phyloP scores from a whole-genome alignment of 1,140 invertebrate species.

The Diuraphis noxia region DNA sequence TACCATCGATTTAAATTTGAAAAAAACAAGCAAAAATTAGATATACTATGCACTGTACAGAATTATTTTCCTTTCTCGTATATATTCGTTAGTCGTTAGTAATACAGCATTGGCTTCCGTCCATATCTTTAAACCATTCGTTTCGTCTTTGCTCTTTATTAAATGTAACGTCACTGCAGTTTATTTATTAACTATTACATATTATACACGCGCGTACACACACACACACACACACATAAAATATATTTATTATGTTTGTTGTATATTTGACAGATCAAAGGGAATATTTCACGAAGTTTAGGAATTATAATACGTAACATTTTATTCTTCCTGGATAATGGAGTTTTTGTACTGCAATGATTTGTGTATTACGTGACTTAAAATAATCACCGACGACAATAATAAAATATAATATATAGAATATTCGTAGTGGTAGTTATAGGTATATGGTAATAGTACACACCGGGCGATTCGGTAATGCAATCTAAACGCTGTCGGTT shows the following conservation, averaged over 20 bases:
- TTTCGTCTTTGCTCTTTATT: constrained; percentile 3
- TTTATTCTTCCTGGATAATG: neutral
- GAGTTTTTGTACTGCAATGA: neutral
- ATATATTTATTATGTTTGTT: neutral
- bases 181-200: constrained; percentile 7
- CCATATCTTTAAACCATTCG: constrained; percentile 18
- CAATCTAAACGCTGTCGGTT: constrained; percentile 5
- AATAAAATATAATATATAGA: constrained; percentile 7
- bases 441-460: neutral
- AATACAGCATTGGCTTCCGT: constrained; percentile 27
- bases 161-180: neutral
- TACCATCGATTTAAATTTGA: neutral
- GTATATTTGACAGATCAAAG: constrained; percentile 28
- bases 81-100: neutral
- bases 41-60: neutral
- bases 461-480: neutral
- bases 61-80: constrained; percentile 8
- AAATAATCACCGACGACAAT: constrained; percentile 17
- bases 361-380: neutral
- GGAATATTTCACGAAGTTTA: neutral
- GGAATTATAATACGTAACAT: neutral
- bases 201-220: neutral
- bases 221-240: no score
- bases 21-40: neutral
- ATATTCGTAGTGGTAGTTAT: neutral